Evolutionary conservation across 2,797 vertebrate genomes (phyloP).

Genomic region (Myotis daubentonii): DNA sequence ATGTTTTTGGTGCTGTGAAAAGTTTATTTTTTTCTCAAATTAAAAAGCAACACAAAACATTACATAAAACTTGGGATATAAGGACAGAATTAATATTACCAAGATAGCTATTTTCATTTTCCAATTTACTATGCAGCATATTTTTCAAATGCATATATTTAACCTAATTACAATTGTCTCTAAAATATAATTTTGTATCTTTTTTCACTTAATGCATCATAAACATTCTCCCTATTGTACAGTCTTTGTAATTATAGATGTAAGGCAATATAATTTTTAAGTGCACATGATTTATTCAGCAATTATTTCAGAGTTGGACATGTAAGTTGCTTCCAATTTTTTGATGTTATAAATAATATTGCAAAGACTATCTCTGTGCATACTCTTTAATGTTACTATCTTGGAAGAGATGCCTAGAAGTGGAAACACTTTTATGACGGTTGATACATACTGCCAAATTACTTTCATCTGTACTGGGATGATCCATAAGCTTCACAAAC

Average conservation of each 20-base stretch:
- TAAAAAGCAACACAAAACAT: slow-evolving; percentile 71
- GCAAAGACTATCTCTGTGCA: slow-evolving; percentile 18
- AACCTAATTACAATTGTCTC: slow-evolving; percentile 71
- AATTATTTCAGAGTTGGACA: slow-evolving; percentile 70
- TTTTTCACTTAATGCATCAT: slow-evolving; percentile 63
- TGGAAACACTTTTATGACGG: slow-evolving; percentile 69
- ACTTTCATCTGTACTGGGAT: slow-evolving; percentile 71
- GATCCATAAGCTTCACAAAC: slow-evolving; percentile 62
- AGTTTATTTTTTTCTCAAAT: slow-evolving; percentile 36
- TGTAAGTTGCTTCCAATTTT: slow-evolving; percentile 67
- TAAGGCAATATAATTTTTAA: slow-evolving; percentile 73
- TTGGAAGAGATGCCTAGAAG: slow-evolving; percentile 67
- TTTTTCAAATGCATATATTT: slow-evolving; percentile 72
- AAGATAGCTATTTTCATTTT: slow-evolving; percentile 69
- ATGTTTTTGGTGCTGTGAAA: slow-evolving; percentile 43
- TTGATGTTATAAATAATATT: slow-evolving; percentile 73
- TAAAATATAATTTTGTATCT: slow-evolving; percentile 68
- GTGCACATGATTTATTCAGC: slow-evolving; percentile 66
- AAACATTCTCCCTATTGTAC: slow-evolving; percentile 60
- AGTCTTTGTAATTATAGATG: slow-evolving; percentile 70
- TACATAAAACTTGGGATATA: slow-evolving; percentile 56
- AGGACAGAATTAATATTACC: slow-evolving; percentile 67
- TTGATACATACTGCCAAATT: slow-evolving; percentile 59
- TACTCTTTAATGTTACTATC: slow-evolving; percentile 60
- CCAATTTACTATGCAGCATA: slow-evolving; percentile 63